phyloP scores from a whole-genome alignment of 2,888 invertebrate genomes.

The Sturmia bella region DNA sequence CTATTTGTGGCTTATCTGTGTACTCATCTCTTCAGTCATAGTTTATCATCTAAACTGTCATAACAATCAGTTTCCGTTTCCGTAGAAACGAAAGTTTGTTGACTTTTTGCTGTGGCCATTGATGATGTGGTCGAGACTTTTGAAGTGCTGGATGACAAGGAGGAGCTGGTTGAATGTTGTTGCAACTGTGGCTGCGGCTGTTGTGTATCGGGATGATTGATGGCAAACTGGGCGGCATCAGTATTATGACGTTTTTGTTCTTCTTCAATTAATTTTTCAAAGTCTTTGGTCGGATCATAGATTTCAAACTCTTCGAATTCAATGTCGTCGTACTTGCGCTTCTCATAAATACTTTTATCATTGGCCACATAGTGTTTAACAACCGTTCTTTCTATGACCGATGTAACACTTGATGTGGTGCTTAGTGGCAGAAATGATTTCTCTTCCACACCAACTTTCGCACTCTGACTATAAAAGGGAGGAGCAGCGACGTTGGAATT shows the following conservation, averaged over 20 bases:
- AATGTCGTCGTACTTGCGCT: constrained; percentile 90
- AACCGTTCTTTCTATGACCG: constrained; percentile 81
- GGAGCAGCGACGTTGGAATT: neutral
- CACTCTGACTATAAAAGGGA: neutral
- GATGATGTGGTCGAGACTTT: constrained; percentile 50
- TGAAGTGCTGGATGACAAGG: constrained; percentile 55
- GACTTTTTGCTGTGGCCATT: constrained; percentile 57
- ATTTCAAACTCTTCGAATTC: constrained; percentile 92
- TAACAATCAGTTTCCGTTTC: constrained; percentile 75
- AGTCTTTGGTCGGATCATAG: constrained; percentile 83
- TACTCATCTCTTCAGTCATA: constrained; percentile 65
- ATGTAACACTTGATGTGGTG: constrained; percentile 75
- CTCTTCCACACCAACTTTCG: constrained; percentile 67
- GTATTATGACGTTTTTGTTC: constrained; percentile 45
- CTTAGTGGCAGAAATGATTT: constrained; percentile 70
- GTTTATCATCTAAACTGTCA: constrained; percentile 79
- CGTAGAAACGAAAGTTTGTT: constrained; percentile 61
- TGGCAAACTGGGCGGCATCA: constrained; percentile 6
- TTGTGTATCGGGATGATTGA: constrained; percentile 4
- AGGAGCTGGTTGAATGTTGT: constrained; percentile 59
- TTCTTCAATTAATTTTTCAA: constrained; percentile 72
- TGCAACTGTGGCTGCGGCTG: constrained; percentile 36
- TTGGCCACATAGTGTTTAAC: constrained; percentile 86
- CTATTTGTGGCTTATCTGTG: neutral
- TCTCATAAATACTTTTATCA: constrained; percentile 84